These are phyloP conservation scores for Cynocephalus volans DNA, from an alignment of 2,113 vertebrate genomes.

Conservation along the genomic window DNA sequence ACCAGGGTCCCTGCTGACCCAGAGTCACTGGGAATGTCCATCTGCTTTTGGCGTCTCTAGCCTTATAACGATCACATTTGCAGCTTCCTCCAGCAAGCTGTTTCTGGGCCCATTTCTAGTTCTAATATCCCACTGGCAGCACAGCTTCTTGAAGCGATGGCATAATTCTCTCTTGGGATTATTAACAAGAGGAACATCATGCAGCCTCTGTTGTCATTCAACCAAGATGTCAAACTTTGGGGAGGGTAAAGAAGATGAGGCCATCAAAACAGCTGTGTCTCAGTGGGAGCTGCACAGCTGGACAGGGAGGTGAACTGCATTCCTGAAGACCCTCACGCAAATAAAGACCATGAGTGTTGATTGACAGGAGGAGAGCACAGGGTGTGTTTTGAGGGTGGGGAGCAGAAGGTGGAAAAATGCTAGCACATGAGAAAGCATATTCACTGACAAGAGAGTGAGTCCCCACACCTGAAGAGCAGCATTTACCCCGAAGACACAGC, in stretches of 20 bases:
- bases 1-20: neutral
- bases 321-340: neutral
- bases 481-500: neutral
- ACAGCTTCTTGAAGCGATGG: conserved; percentile 39
- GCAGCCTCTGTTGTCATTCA: conserved; percentile 57
- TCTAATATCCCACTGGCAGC: conserved; percentile 18
- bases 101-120: conserved; percentile 58
- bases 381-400: neutral
- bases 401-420: neutral
- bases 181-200: conserved; percentile 64
- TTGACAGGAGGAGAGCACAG: neutral
- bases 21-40: neutral
- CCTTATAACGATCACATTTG: conserved; percentile 17
- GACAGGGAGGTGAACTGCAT: neutral
- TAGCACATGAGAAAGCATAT: neutral
- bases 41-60: conserved; percentile 46
- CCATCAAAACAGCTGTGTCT: neutral
- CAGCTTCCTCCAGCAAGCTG: conserved; percentile 73
- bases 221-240: conserved; percentile 21
- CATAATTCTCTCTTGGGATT: conserved; percentile 3
- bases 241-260: neutral
- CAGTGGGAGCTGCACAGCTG: neutral
- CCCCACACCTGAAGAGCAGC: neutral
- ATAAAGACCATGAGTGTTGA: neutral
- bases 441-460: neutral